A percentile compares a stretch with the other conserved stretches of the same genome.
These are phyloP conservation scores for Spheniscus humboldti DNA, from an alignment of 2,797 vertebrate species.

Conservation along the genomic window DNA sequence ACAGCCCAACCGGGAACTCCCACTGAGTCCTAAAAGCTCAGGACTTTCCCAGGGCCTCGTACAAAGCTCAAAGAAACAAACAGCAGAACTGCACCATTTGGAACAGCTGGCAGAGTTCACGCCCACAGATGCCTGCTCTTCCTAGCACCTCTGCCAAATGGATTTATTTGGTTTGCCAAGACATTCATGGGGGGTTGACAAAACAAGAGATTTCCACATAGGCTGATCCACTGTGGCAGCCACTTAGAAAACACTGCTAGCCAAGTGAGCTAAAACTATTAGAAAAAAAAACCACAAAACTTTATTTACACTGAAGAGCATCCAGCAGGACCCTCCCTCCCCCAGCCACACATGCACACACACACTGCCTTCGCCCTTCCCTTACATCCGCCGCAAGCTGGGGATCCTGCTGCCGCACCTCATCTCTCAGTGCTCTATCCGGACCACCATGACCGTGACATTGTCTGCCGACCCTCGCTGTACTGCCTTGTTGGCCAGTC, in stretches of 20 bases:
- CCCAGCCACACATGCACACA: neutral
- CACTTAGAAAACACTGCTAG: neutral
- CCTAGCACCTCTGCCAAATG: neutral
- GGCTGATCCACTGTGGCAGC: neutral
- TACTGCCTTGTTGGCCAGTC: constrained; percentile 90
- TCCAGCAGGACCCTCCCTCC: neutral
- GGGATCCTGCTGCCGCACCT: neutral
- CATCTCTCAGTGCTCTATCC: constrained; percentile 76
- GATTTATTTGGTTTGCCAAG: neutral
- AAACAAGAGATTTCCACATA: neutral
- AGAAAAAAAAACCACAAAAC: constrained; percentile 15
- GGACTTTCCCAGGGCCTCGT: neutral
- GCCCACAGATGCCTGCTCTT: neutral
- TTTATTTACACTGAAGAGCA: constrained; percentile 77
- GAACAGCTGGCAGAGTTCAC: neutral
- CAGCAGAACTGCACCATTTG: neutral
- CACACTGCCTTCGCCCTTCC: neutral
- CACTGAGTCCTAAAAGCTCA: neutral
- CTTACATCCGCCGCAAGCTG: neutral
- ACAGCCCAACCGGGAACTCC: rapidly evolving
- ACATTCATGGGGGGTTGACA: neutral
- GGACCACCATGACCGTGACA: constrained; percentile 90
- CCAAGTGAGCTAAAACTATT: neutral
- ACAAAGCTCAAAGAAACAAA: neutral
- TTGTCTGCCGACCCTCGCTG: constrained; percentile 92